phyloP scores from a whole-genome alignment of 2,113 vertebrate species.

The Amphiprion percula region DNA sequence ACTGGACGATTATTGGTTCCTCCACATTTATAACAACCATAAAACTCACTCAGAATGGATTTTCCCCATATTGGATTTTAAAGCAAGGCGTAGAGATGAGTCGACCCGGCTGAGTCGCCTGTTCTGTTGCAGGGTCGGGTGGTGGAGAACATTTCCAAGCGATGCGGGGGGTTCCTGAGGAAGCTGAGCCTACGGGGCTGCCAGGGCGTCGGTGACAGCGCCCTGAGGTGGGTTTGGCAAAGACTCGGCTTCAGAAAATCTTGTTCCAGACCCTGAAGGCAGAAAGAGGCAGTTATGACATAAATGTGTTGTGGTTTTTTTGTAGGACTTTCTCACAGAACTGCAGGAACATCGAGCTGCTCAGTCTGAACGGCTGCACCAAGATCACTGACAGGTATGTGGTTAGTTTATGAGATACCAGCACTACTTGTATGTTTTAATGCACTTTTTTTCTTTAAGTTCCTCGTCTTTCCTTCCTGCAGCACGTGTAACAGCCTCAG shows the following conservation, averaged over 20 bases:
- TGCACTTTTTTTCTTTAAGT: background rate
- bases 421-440: background rate
- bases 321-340: slow-evolving; percentile 96
- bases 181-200: slow-evolving; percentile 96
- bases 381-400: slow-evolving; percentile 97
- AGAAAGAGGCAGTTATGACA: background rate
- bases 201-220: slow-evolving; percentile 95
- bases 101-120: slow-evolving; percentile 9
- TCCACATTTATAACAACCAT: no score
- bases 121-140: slow-evolving; percentile 90
- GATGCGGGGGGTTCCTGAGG: slow-evolving; percentile 97
- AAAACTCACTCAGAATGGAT: no score
- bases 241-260: background rate
- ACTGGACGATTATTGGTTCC: no score
- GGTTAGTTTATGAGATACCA: background rate
- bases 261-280: background rate
- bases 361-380: slow-evolving; percentile 98
- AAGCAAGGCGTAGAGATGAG: background rate
- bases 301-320: slow-evolving; percentile 19
- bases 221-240: slow-evolving; percentile 88
- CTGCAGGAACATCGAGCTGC: slow-evolving; percentile 97
- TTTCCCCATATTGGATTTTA: no score
- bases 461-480: slow-evolving; percentile 54
- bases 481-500: slow-evolving; percentile 98
- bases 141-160: slow-evolving; percentile 99